Conservation (phyloP, 30 jellyfish, hydroid and myxozoan species). For the Nemopilema nomurai region DNA sequence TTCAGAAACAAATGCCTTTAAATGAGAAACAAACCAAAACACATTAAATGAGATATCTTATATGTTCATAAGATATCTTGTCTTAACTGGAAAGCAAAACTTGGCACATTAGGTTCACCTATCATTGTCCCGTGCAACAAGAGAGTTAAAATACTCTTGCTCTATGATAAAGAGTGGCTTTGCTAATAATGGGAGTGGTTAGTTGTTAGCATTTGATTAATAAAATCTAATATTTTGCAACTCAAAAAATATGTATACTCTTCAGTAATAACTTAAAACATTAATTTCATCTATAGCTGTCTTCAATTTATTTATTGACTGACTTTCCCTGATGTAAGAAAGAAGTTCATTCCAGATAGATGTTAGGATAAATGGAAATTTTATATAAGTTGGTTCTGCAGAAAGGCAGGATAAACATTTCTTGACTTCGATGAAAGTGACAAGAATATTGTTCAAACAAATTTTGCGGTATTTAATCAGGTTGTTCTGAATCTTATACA, state of each 20-base stretch:
- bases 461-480: no score
- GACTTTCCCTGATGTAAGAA: conserved; percentile 33
- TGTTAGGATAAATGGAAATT: no score
- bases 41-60: no score
- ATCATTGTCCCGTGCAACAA: no score
- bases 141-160: no score
- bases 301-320: conserved; percentile 35
- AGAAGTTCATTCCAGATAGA: background rate
- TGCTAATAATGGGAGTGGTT: conserved; percentile 10
- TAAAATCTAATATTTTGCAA: background rate
- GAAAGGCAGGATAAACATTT: background rate
- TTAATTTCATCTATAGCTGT: conserved; percentile 37
- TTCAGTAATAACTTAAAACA: conserved; percentile 12
- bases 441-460: conserved; percentile 11
- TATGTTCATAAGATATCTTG: no score
- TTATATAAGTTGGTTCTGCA: background rate
- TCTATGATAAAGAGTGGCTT: no score
- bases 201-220: background rate
- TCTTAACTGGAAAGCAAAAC: no score
- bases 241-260: background rate
- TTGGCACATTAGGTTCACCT: no score
- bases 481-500: no score
- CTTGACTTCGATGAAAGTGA: conserved; percentile 21
- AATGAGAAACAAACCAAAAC: background rate
- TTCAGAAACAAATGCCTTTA: background rate